phyloP scores from a whole-genome alignment of 2,113 vertebrate species.

The Capreolus pygargus region DNA sequence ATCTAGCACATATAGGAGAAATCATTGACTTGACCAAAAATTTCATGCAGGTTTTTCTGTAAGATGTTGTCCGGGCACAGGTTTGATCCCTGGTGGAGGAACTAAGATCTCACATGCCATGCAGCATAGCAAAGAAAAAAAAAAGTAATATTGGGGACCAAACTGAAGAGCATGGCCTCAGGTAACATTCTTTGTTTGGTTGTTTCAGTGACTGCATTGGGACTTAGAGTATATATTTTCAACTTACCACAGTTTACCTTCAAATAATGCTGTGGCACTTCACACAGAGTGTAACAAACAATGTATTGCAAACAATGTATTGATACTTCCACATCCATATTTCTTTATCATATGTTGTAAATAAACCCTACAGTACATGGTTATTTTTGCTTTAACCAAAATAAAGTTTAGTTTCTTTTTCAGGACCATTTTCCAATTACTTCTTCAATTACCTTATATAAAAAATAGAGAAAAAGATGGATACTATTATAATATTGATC shows the following conservation, averaged over 20 bases:
- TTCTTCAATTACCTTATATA: background rate
- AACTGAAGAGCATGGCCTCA: background rate
- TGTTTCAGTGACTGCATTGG: background rate
- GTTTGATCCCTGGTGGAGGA: background rate
- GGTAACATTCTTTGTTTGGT: background rate
- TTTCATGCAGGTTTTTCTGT: background rate
- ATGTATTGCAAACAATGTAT: background rate
- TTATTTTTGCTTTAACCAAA: background rate
- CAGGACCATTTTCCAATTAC: background rate
- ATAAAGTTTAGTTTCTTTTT: background rate
- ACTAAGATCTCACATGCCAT: background rate
- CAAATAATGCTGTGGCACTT: background rate
- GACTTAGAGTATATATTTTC: background rate
- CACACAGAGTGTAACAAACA: background rate
- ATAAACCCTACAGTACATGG: background rate
- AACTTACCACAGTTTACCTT: background rate
- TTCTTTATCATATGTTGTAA: background rate
- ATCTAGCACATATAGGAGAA: accelerated
- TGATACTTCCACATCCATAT: background rate
- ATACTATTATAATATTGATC: background rate
- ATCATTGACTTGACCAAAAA: background rate
- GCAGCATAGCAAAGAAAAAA: background rate
- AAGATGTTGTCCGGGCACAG: background rate
- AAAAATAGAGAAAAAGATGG: background rate
- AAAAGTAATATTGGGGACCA: background rate